phyloP scores from a whole-genome alignment of 2,797 vertebrate genomes.

The Lateolabrax maculatus region DNA sequence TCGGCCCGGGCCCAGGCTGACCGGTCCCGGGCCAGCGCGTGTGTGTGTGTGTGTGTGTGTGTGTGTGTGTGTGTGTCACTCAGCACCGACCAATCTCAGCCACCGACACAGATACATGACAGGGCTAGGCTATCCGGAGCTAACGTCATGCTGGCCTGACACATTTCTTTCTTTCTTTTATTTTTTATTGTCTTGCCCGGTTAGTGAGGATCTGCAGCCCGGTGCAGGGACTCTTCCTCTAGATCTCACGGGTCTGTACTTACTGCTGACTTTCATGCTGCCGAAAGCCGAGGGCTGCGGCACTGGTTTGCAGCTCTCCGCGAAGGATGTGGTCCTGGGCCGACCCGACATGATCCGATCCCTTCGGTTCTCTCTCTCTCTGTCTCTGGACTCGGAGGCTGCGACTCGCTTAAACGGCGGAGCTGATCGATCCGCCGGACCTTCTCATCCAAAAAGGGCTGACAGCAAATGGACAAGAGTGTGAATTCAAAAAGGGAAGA shows the following conservation, averaged over 20 bases:
- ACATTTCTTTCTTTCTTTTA: too few relatives aligned
- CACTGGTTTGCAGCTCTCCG: constrained; percentile 99
- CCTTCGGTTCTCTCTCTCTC: constrained; percentile 69
- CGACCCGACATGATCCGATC: constrained; percentile 95
- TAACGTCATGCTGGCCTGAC: constrained; percentile 46
- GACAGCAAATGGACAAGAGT: constrained; percentile 59
- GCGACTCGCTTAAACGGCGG: constrained; percentile 70
- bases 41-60: neutral
- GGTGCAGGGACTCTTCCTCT: too few relatives aligned
- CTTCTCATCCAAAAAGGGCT: constrained; percentile 81
- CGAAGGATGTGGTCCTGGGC: constrained; percentile 99
- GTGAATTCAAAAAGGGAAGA: constrained; percentile 48
- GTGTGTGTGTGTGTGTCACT: constrained; percentile 38
- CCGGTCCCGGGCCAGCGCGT: constrained; percentile 60
- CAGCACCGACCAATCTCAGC: constrained; percentile 55
- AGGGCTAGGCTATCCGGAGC: constrained; percentile 60
- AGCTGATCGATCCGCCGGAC: constrained; percentile 60
- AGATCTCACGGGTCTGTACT: constrained; percentile 86
- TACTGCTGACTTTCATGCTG: constrained; percentile 99
- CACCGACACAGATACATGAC: constrained; percentile 58
- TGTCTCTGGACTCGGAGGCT: constrained; percentile 65
- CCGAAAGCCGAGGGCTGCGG: constrained; percentile 98
- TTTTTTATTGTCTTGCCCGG: too few relatives aligned
- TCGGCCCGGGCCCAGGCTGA: constrained; percentile 67
- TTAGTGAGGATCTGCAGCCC: constrained; percentile 18